A percentile compares a stretch with the other conserved stretches of the same genome.
These are phyloP conservation scores for Cactoblastis cactorum DNA, from an alignment of 2,888 invertebrate species.

Conservation along the genomic window DNA sequence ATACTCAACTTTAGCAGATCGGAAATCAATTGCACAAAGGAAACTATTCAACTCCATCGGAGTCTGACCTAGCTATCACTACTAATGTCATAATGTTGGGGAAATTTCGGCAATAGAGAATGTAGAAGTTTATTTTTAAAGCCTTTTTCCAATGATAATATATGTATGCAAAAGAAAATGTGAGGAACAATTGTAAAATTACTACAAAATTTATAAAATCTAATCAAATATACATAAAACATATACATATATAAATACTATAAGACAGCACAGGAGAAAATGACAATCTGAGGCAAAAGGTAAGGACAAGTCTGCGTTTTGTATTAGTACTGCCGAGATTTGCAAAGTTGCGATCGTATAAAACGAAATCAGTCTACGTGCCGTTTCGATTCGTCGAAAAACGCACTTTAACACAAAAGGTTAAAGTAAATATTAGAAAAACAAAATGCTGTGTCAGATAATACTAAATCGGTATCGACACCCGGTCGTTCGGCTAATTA, in stretches of 20 bases:
- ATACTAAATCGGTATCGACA: constrained; percentile 64
- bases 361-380: constrained; percentile 44
- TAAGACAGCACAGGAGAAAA: constrained; percentile 58
- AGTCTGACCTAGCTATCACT: not conserved
- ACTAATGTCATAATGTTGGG: constrained; percentile 6
- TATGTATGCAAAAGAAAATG: constrained; percentile 18
- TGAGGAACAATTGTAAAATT: constrained; percentile 57
- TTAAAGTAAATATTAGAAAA: constrained; percentile 52
- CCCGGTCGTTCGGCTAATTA: constrained; percentile 78
- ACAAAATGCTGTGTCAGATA: constrained; percentile 43
- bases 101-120: not conserved
- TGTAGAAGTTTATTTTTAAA: too few species aligned
- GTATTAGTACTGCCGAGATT: constrained; percentile 51
- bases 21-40: constrained; percentile 14
- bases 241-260: constrained; percentile 70
- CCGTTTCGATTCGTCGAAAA: constrained; percentile 37
- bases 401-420: constrained; percentile 38
- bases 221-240: constrained; percentile 66
- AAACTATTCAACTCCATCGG: constrained; percentile 11
- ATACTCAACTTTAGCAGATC: constrained; percentile 14
- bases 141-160: too few species aligned
- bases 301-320: constrained; percentile 55
- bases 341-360: constrained; percentile 33
- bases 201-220: too few species aligned
- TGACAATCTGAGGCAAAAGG: constrained; percentile 52